A percentile compares a stretch with the other conserved stretches of the same genome.
Conservation (phyloP, 2,113 vertebrate genomes). For the Caranx melampygus region DNA sequence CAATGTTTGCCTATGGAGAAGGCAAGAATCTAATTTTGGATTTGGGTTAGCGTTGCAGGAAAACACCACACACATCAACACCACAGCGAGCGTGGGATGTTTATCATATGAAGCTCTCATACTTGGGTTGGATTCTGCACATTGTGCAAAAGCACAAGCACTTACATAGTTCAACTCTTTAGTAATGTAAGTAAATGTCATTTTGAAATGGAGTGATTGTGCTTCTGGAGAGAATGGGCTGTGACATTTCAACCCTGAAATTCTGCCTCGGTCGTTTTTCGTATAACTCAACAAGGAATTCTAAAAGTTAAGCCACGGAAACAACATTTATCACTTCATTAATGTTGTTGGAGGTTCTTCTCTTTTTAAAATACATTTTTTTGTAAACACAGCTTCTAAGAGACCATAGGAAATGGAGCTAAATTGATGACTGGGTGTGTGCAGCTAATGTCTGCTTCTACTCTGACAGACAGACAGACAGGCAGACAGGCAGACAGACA, state of each 20-base stretch:
- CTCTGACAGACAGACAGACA: slow-evolving; percentile 3
- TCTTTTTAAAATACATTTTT: slow-evolving; percentile 4
- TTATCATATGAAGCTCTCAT: slow-evolving; percentile 10
- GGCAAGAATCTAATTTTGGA: slow-evolving; percentile 28
- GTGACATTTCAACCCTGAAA: background rate
- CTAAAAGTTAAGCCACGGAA: background rate
- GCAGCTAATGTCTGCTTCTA: slow-evolving; percentile 20
- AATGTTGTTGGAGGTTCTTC: background rate
- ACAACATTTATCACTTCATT: too few species aligned
- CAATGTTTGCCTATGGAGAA: slow-evolving; percentile 13
- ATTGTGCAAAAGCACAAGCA: slow-evolving; percentile 16
- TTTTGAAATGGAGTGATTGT: slow-evolving; percentile 1
- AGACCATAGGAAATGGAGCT: slow-evolving; percentile 48
- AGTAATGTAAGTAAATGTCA: slow-evolving; percentile 12
- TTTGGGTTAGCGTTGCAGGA: slow-evolving; percentile 30
- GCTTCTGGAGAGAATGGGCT: background rate
- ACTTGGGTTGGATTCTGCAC: slow-evolving; percentile 8
- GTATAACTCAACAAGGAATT: background rate
- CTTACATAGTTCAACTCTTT: slow-evolving; percentile 9
- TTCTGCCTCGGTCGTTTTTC: background rate
- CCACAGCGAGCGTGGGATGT: background rate
- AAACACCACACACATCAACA: slow-evolving; percentile 30
- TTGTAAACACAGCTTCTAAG: background rate
- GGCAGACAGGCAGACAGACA: background rate
- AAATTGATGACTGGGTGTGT: slow-evolving; percentile 35